Base-by-base conservation (phyloP, 2,113 vertebrate species). In the Tyrannus savana region DNA sequence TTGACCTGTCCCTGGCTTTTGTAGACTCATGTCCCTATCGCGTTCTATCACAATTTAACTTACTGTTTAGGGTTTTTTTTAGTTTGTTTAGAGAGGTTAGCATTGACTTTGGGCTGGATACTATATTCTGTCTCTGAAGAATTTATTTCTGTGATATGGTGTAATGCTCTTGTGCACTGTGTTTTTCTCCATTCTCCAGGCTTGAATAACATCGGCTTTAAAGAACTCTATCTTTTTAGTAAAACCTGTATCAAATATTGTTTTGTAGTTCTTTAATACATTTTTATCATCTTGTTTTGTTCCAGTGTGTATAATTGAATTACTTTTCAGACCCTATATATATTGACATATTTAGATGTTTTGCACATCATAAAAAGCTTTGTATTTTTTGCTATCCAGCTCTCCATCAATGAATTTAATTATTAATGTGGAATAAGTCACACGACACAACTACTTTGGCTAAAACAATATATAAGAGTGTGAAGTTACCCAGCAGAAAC, bases 391-490 rank as follows among this genome's bases (percentile, higher is more conserved):
- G 8, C 49, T 58, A 8, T 37, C 4, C n/a, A 63, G 3, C 27
- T 63, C 17, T 69, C 12, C 17, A 21, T 42, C 55, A 59, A 7
- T 24, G 2, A 67, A 62, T 50, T 12, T 28, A 27, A 64, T 39
- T 4, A n/a, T 16, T 55, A 41, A 19, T 49, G 22, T 19, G 33
- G 39, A 49, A 27, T 55, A 81, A 49, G 11, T 83, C 47, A 24
- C 0, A 0, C 22, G 14, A 35, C 69, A 15, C 56, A 64, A 2
- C 27, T 42, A 7, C 7, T 73, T 81, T 62, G 23, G 10, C 31
- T n/a, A 30, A 66, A 85, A 49, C 5, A 49, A 14, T 37, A 6
- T 1, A 28, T 25, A 49, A 66, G 23, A 52, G 5, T 82, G 52
- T 67, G 22, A 52, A 37, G 30, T 13, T 33, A 56, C 16, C 33